phyloP scores from a whole-genome alignment of 35 echinoderm and acorn worm genomes.

The Anneissia japonica region DNA sequence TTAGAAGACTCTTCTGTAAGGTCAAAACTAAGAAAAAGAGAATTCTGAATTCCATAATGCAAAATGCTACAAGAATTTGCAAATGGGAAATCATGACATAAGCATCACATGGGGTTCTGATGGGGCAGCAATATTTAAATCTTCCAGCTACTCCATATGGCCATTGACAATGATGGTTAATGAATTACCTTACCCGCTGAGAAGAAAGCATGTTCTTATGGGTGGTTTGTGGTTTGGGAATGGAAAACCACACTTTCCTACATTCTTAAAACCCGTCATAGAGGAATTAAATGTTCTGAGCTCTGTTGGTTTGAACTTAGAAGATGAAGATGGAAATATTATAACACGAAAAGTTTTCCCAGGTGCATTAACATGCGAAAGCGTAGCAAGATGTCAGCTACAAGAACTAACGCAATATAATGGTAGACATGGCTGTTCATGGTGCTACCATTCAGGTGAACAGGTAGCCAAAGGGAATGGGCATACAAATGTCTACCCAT shows the following conservation, averaged over 20 bases:
- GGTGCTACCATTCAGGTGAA: slow-evolving; percentile 21
- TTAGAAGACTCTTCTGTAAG: background rate
- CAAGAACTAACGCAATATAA: slow-evolving; percentile 14
- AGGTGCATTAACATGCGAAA: slow-evolving; percentile 1
- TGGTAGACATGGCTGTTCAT: slow-evolving; percentile 15
- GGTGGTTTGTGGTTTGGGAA: slow-evolving; percentile 20
- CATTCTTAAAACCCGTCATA: slow-evolving; percentile 14
- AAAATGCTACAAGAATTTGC: background rate
- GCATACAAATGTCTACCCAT: slow-evolving; percentile 8
- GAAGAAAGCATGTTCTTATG: slow-evolving; percentile 18
- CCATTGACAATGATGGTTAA: slow-evolving; percentile 8
- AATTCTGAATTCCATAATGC: background rate
- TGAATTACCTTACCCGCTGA: background rate
- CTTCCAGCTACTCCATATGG: slow-evolving; percentile 22
- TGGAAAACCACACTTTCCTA: slow-evolving; percentile 11
- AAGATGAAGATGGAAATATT: background rate
- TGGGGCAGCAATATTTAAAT: slow-evolving; percentile 26
- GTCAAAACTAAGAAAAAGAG: background rate
- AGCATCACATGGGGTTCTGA: slow-evolving; percentile 14
- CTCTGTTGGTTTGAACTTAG: slow-evolving; percentile 1
- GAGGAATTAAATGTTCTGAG: slow-evolving; percentile 7
- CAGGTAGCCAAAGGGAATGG: slow-evolving; percentile 5
- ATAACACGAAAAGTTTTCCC: background rate
- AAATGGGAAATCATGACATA: background rate
- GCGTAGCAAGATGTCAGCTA: slow-evolving; percentile 17